Percentiles rank a stretch among this genome's conserved stretches.
Conservation (phyloP, 2,113 vertebrate species). For the Corydoras maculifer region DNA sequence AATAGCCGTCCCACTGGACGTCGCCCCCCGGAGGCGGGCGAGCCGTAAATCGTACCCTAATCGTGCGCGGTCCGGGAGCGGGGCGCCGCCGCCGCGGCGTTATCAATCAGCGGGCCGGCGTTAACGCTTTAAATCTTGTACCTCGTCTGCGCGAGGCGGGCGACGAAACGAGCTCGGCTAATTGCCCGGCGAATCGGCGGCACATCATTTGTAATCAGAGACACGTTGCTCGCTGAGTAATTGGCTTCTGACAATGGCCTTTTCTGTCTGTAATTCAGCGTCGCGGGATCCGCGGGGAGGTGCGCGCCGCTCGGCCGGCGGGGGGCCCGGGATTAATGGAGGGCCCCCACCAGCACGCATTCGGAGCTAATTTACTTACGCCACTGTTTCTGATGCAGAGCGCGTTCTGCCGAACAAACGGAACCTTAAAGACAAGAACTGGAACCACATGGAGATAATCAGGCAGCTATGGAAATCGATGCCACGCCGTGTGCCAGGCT, state of each 20-base stretch:
- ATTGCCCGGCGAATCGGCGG: conserved; percentile 12
- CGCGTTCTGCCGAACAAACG: conserved; percentile 27
- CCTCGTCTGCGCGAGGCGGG: not conserved
- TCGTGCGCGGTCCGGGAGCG: not conserved
- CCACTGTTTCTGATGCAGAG: conserved; percentile 49
- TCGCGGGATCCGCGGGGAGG: conserved; percentile 23
- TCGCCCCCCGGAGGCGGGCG: too few species aligned
- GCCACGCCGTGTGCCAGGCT: conserved; percentile 47
- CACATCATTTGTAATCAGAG: conserved; percentile 38
- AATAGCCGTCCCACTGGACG: too few species aligned
- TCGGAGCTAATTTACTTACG: conserved; percentile 61
- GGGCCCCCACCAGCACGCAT: conserved; percentile 53
- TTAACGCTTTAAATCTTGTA: conserved; percentile 25
- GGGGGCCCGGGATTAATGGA: conserved; percentile 46
- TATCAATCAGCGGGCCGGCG: conserved; percentile 10
- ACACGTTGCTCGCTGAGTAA: conserved; percentile 12
- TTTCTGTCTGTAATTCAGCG: conserved; percentile 23
- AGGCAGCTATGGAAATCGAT: conserved; percentile 56
- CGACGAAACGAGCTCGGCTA: conserved; percentile 4
- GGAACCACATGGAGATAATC: conserved; percentile 63
- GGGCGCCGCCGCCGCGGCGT: not conserved
- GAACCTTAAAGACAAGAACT: conserved; percentile 35
- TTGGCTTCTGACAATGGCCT: conserved; percentile 13
- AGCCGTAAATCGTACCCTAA: too few species aligned
- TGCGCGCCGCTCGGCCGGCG: conserved; percentile 50